Conservation (phyloP, 2,113 vertebrate genomes). For the Daphoenositta chrysoptera region DNA sequence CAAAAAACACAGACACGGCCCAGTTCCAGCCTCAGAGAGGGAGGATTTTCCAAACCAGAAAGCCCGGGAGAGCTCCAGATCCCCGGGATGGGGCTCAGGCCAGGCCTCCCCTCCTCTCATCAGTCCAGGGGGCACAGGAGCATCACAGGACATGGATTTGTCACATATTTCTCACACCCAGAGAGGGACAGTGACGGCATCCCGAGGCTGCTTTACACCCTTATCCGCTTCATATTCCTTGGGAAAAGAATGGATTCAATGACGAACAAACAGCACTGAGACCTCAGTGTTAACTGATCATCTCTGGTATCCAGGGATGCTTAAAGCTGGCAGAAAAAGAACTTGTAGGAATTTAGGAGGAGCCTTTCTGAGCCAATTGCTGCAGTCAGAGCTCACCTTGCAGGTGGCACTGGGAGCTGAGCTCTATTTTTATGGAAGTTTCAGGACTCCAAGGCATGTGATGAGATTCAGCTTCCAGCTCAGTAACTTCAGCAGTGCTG, state of each 20-base stretch:
- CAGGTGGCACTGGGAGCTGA: not conserved
- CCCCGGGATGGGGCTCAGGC: not conserved
- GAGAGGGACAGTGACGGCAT: not conserved
- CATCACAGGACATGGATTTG: not conserved
- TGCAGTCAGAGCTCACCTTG: not conserved
- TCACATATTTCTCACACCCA: not conserved
- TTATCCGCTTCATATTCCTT: not conserved
- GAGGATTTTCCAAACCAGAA: not conserved
- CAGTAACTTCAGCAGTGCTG: not conserved
- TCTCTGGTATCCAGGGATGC: not conserved
- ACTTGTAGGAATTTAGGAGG: not conserved
- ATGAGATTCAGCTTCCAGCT: constrained; percentile 19
- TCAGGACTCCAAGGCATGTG: not conserved
- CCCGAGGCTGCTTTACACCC: not conserved
- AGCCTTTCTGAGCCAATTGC: not conserved
- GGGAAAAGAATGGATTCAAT: not conserved
- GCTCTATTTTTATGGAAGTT: not conserved
- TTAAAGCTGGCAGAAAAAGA: not conserved
- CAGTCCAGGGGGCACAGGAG: not conserved
- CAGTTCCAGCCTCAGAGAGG: not conserved
- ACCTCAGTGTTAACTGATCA: not conserved
- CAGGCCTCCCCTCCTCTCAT: not conserved
- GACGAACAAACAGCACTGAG: not conserved
- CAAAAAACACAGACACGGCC: not conserved
- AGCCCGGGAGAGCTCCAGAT: not conserved